Base-by-base conservation (phyloP, 37 sponge, comb jelly and placozoan species). In the Crambe crambe region DNA sequence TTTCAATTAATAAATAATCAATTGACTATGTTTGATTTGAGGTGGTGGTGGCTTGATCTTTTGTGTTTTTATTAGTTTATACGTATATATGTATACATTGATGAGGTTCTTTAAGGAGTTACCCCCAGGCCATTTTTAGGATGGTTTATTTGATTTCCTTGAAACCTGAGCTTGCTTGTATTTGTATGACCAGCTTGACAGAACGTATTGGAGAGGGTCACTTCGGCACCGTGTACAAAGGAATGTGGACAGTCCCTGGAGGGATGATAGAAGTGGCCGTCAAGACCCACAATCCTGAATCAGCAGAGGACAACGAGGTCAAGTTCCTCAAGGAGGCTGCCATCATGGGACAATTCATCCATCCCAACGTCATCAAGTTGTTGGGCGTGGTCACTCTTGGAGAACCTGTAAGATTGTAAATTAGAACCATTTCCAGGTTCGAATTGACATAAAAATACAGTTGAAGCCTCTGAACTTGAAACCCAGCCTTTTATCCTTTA, bases 271-370 rank as follows among this genome's bases (percentile, higher is more conserved):
- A 86, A 3, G 91, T 91, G 23, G 87, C 91, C 37, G 69, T 91
- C 15, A 91, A 91, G 70, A 64, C 44, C 0, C 75, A 83, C 71
- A 78, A 78, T 20, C 44, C 68, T 5, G 59, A 56, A 29, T 68
- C 75, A 17, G 9, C 72, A 23, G 64, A 54, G 22, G 76, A 83
- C 0, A 67, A 62, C 22, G 27, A 78, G 54, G 83, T 83, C 42
- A 83, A 75, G 70, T 86, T 91, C 43, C 76, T 91, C 1, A 75
- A 74, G 62, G 91, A 91, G 54, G 87, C 91, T 35, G 79, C 87
- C 75, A 83, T 86, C 40, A 91, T 83, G 83, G 87, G 87, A 0
- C 91, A 91, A 80, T 91, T 91, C 37, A 56, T 73, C 2, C 91
- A 91, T 79, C 83, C 83, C 17, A 86, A 91, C 40, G 78, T 91